These are phyloP conservation scores for Hedya salicella DNA, from an alignment of 2,888 invertebrate genomes.

Conservation along the genomic window DNA sequence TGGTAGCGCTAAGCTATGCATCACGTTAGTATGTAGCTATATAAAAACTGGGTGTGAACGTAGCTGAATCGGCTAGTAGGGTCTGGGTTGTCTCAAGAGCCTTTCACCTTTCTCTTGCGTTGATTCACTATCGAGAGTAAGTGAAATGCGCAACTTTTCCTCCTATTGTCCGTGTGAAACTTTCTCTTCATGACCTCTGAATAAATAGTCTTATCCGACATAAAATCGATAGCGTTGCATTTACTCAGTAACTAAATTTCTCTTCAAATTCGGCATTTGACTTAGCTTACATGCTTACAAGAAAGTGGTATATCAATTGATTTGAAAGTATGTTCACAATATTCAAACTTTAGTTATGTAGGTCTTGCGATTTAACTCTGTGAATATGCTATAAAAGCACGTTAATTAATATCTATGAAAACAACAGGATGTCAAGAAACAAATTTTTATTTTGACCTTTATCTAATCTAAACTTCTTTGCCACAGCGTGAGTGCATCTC, in stretches of 20 bases:
- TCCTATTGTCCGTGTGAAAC: constrained; percentile 21
- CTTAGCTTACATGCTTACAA: too few species aligned
- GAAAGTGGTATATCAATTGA: too few species aligned
- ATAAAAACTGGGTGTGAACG: neutral
- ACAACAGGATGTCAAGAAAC: too few species aligned
- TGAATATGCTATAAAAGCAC: too few species aligned
- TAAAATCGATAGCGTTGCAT: neutral
- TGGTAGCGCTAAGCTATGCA: neutral
- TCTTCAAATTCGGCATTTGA: too few species aligned
- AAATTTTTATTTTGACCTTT: neutral
- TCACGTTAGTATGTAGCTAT: neutral
- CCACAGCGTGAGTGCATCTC: constrained; percentile 87
- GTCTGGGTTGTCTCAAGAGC: neutral
- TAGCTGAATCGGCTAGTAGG: neutral
- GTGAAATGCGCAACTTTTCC: constrained; percentile 22
- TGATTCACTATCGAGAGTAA: constrained; percentile 3
- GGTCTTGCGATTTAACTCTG: too few species aligned
- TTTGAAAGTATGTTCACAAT: too few species aligned
- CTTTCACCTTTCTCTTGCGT: constrained; percentile 56
- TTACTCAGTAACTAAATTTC: too few species aligned
- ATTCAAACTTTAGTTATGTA: too few species aligned
- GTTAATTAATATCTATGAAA: too few species aligned
- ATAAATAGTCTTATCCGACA: neutral
- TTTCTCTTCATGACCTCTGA: constrained; percentile 18
- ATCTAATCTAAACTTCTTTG: constrained; percentile 13